Conservation (phyloP, 2,113 vertebrate genomes). For the Arenaria interpres region DNA sequence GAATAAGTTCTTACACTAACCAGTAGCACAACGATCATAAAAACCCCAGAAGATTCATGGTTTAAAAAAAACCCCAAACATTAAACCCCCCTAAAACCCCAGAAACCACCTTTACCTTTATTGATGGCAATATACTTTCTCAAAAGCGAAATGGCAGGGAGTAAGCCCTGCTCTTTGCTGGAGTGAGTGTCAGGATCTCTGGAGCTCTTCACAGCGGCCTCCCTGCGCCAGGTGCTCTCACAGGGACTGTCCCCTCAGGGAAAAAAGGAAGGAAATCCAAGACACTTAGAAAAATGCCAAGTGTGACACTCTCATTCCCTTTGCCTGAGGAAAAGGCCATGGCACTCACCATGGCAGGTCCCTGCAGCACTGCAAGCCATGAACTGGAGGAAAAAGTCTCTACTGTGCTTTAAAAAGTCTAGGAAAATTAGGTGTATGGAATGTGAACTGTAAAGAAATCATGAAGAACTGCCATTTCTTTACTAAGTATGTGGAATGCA, state of each 20-base stretch:
- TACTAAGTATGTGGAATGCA: not conserved
- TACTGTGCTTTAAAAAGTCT: not conserved
- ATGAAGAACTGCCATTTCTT: not conserved
- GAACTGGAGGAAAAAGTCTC: not conserved
- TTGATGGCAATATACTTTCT: fast-evolving
- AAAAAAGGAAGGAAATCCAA: not conserved
- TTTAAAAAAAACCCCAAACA: not conserved
- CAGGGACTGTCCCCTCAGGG: not conserved
- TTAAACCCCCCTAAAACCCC: too few species aligned
- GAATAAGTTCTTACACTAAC: not conserved
- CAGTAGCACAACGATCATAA: not conserved
- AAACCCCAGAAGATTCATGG: not conserved
- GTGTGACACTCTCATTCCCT: not conserved
- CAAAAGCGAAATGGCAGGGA: not conserved
- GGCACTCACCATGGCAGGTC: not conserved
- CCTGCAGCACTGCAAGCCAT: not conserved
- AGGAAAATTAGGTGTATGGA: not conserved
- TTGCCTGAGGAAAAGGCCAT: not conserved
- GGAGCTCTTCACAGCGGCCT: not conserved
- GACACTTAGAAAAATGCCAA: not conserved
- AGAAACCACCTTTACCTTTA: not conserved
- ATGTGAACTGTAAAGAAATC: not conserved
- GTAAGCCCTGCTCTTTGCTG: not conserved
- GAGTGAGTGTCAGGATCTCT: not conserved
- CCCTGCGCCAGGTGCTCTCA: fast-evolving